Evolutionary conservation across 2,797 vertebrate genomes (phyloP).

Genomic region (Arctocebus calabarensis): DNA sequence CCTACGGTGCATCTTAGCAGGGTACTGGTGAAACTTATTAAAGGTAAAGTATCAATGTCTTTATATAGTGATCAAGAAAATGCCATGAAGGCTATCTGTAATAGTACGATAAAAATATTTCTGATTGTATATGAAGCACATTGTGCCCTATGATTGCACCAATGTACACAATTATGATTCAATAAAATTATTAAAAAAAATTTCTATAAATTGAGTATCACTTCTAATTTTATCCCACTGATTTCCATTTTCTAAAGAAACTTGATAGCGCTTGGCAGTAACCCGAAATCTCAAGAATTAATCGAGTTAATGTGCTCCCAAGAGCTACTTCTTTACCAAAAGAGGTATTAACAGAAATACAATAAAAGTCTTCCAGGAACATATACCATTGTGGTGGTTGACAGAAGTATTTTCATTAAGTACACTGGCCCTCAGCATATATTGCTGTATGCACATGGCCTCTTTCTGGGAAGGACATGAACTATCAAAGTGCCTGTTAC

Average conservation of each 20-base stretch:
- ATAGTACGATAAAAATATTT: too few species aligned
- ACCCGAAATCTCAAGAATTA: slow-evolving; percentile 1
- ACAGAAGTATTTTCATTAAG: neutral
- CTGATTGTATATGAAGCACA: too few species aligned
- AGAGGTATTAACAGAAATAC: slow-evolving; percentile 41
- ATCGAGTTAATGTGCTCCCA: neutral
- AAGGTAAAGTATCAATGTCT: too few species aligned
- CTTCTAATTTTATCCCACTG: neutral
- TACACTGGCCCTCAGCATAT: neutral
- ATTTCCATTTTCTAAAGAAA: slow-evolving; percentile 50
- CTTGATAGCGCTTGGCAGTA: neutral
- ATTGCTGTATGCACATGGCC: neutral
- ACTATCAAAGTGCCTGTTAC: neutral
- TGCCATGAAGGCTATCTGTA: too few species aligned
- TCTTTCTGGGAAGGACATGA: neutral
- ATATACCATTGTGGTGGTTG: neutral
- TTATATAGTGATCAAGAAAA: too few species aligned
- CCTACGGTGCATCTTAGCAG: too few species aligned
- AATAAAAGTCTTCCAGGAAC: slow-evolving; percentile 27
- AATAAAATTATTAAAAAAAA: too few species aligned
- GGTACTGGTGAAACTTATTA: too few species aligned
- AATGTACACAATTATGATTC: too few species aligned
- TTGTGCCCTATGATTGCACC: too few species aligned
- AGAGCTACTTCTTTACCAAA: slow-evolving; percentile 33
- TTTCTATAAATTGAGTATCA: slow-evolving; percentile 46